Evolutionary conservation across 2,113 vertebrate species (phyloP), one percentile per base, ranked within the genome.

Genomic region (Lophura nycthemera): DNA sequence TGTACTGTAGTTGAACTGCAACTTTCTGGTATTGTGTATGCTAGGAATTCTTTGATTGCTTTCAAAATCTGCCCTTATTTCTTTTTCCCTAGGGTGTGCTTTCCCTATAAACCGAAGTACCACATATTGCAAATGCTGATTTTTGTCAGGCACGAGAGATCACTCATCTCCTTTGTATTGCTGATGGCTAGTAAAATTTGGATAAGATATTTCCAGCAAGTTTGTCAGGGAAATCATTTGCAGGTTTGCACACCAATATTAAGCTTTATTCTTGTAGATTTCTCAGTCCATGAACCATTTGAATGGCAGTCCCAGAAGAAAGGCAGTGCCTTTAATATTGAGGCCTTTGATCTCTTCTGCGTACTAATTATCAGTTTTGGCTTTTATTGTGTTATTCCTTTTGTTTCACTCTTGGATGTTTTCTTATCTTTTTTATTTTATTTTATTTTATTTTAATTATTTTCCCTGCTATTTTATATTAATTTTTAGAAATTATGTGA

Each of bases 271-370:
- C 76, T 34, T 42, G 22, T 54, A 84, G 73, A 56, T 96, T 84
- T 94, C 11, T 80, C 81, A 88, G 67, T 90, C 84, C 77, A 63
- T 90, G 34, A 95, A 92, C 12, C 45, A 29, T 90, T 90, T 83
- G 86, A 95, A 87, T 92, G 61, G 19, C 71, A 87, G 57, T 94
- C 54, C 48, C 86, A 81, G 89, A 92, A 92, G 71, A 96, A 96
- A 95, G 81, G 47, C 25, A 5, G 8, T 96, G 64, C 69, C 63
- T 95, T 95, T 93, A 94, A 83, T 77, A 66, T 8, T 83, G 56
- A 83, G 86, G 77, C 69, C 95, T 96, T 96, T 96, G 95, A 97
- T 96, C 87, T 96, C 75, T 88, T 90, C 67, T 93, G 57, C 0
- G 0, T 81, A 69, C 61, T 96, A 90, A 97, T 95, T 85, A 86